Conservation (phyloP, 2,113 vertebrate genomes). For the Apodemus speciosus region DNA sequence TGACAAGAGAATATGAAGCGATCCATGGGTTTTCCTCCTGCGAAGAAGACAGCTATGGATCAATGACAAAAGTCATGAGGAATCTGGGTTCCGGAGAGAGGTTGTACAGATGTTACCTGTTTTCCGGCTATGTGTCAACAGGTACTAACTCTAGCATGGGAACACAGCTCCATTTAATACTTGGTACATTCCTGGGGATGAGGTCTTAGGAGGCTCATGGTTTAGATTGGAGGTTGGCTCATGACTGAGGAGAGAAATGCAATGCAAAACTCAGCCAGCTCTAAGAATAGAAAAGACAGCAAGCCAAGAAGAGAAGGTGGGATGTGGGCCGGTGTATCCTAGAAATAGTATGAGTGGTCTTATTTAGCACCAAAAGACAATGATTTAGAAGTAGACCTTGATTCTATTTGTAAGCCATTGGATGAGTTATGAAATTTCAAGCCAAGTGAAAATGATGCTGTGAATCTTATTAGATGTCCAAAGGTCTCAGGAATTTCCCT, state of each 20-base stretch:
- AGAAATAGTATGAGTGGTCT: background rate
- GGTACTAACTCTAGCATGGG: background rate
- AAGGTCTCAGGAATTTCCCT: background rate
- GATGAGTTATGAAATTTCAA: slow-evolving; percentile 25
- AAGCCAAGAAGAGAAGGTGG: slow-evolving; percentile 12
- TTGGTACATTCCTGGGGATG: background rate
- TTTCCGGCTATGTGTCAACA: background rate
- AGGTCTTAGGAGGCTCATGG: background rate
- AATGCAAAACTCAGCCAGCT: slow-evolving; percentile 19
- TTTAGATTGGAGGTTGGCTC: background rate
- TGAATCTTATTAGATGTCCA: background rate
- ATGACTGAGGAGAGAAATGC: background rate
- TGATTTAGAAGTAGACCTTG: slow-evolving; percentile 31
- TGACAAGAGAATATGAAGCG: background rate
- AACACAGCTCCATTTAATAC: background rate
- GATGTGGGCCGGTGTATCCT: background rate
- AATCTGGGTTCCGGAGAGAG: background rate
- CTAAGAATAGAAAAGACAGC: background rate
- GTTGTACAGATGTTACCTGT: background rate
- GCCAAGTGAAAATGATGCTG: background rate
- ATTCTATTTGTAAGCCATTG: slow-evolving; percentile 10
- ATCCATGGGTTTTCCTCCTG: background rate
- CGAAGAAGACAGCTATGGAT: background rate
- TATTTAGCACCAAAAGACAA: background rate
- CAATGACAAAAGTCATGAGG: background rate